These are phyloP conservation scores for Enteromius viviparus DNA, from an alignment of 2,797 vertebrate genomes.

Conservation along the genomic window DNA sequence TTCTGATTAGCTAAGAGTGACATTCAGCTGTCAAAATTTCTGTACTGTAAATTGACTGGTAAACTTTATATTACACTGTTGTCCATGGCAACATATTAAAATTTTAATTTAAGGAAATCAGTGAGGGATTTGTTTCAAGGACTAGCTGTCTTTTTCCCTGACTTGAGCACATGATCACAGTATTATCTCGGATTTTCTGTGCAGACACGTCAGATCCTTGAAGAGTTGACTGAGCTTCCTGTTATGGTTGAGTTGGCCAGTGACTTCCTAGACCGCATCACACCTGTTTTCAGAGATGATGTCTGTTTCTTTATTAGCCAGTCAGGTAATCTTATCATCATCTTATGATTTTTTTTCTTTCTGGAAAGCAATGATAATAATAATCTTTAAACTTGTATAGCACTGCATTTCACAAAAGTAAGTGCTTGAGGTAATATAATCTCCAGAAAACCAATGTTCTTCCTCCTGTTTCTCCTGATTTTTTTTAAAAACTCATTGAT, in stretches of 20 bases:
- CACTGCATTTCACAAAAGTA: conserved; percentile 11
- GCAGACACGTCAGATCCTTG: conserved; percentile 92
- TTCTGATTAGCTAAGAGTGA: no score
- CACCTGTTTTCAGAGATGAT: conserved; percentile 95
- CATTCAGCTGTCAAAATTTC: no score
- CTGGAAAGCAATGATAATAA: not conserved
- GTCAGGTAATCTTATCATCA: conserved; percentile 75
- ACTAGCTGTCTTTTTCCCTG: not conserved
- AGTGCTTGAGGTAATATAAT: conserved; percentile 7
- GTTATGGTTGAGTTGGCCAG: conserved; percentile 98
- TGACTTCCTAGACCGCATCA: conserved; percentile 94
- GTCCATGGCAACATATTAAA: not conserved
- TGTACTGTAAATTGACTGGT: not conserved
- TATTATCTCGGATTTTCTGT: conserved; percentile 19
- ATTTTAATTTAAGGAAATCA: not conserved
- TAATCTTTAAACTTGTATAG: conserved; percentile 8
- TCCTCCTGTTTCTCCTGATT: no score
- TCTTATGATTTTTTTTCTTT: not conserved
- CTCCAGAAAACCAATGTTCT: no score
- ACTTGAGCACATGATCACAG: not conserved
- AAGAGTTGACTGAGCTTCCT: conserved; percentile 93
- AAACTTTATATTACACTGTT: not conserved
- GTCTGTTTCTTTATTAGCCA: conserved; percentile 98
- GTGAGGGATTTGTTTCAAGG: not conserved
- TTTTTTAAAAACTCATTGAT: not conserved